Percentiles rank a stretch among this genome's conserved stretches.
phyloP scores from a whole-genome alignment of 2,888 invertebrate species.

The Corythucha ciliata region DNA sequence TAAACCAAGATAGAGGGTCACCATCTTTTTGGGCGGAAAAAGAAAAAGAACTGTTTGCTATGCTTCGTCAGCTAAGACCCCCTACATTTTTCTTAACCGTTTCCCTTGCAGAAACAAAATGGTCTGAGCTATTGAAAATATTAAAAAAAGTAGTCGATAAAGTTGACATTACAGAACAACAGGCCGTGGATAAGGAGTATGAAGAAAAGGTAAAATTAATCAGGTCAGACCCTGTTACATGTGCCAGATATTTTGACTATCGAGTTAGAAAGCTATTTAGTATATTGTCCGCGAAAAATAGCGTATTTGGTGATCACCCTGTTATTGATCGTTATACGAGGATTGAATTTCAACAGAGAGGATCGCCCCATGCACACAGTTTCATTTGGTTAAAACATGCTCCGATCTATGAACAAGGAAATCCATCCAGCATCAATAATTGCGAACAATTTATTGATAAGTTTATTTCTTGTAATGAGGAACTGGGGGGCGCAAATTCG shows the following conservation, averaged over 20 bases:
- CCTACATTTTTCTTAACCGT: slow-evolving; percentile 32
- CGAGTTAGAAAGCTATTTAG: slow-evolving; percentile 13
- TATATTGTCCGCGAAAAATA: not conserved
- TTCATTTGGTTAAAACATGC: slow-evolving; percentile 37
- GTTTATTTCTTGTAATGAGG: slow-evolving; percentile 5
- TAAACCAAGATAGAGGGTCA: slow-evolving; percentile 16
- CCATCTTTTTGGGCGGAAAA: slow-evolving; percentile 34
- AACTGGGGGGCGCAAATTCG: not conserved
- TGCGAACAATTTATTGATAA: slow-evolving; percentile 12
- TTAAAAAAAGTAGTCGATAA: slow-evolving; percentile 14
- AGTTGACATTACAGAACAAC: slow-evolving; percentile 22
- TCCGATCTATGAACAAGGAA: slow-evolving; percentile 27
- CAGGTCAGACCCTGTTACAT: slow-evolving; percentile 34
- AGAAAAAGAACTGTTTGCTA: slow-evolving; percentile 33
- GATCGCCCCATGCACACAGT: slow-evolving; percentile 35
- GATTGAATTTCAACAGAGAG: slow-evolving; percentile 37
- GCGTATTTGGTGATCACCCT: slow-evolving; percentile 2
- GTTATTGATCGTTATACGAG: slow-evolving; percentile 30
- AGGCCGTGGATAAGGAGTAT: slow-evolving; percentile 21
- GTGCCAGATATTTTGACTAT: slow-evolving; percentile 29
- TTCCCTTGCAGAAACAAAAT: slow-evolving; percentile 28
- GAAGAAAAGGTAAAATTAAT: slow-evolving; percentile 32
- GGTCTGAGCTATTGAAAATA: slow-evolving; percentile 28
- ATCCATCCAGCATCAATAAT: not conserved
- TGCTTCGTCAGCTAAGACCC: slow-evolving; percentile 31